Evolutionary conservation across 2,888 invertebrate species (phyloP), one percentile per base, ranked within the genome.

Genomic region (Cynaeus angustus): DNA sequence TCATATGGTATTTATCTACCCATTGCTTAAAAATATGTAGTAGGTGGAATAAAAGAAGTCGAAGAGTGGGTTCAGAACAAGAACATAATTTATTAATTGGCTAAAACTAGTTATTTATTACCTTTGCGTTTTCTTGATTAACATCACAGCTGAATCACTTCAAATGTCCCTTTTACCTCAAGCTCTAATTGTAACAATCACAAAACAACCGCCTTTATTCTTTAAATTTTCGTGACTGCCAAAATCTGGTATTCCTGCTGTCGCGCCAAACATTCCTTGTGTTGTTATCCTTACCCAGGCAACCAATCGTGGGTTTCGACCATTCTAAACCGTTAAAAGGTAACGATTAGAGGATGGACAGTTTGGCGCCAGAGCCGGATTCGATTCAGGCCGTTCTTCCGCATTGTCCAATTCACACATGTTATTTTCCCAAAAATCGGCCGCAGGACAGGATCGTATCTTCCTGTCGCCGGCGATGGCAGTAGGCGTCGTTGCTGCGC

Each of bases 401-500:
- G 69, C 69, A 69, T 69, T 65, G 65, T 26, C 64, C 64, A 26
- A 62, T 45, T 53, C 28, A 26, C 9, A 10, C 28, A 10, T 21
- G 28, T 50, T 45, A 33, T 56, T 33, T 50, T 37, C 41, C 26
- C 61, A 10, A 37, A 45, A 45, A 45, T 45, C 41, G 46, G 66
- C 61, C 53, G 45, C 50, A 33, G 55, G 43, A 55, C 66, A 66
- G 67, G 58, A 67, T 50, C 41, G 71, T 71, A 55, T 59, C 59
- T 68, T 70, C 70, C 59, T 64, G 64, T 64, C 56, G 48, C 37
- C 46, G 48, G 48, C 58, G 66, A 67, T 67, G 67, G 50, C 52
- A 64, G 67, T 61, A 67, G 70, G 67, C 70, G 70, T 70, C 67
- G 41, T 38, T 62, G 50, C 33, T 67, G 53, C 50, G 70, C 70